Base-by-base conservation (phyloP, 1,140 invertebrate genomes). In the Lepidurus arcticus region DNA sequence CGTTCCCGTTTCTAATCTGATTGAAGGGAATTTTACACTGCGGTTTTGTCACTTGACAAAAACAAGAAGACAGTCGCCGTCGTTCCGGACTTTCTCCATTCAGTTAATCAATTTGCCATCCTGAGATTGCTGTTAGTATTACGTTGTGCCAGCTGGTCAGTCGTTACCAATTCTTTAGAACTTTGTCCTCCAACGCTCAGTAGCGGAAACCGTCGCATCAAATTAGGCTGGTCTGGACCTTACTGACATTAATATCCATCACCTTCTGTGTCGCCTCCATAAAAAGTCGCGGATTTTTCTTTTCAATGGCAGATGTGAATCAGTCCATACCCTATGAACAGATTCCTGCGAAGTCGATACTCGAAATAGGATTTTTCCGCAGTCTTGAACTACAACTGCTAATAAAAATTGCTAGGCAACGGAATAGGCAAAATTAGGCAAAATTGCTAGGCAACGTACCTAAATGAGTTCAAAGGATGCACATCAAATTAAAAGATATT, bases 191-290 rank as follows among this genome's bases (percentile, higher is more conserved):
- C 21, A 65, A 21, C 7, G 53, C 53, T 65, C 53, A 13, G 53
- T 21, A 16, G 21, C 16, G 53, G 21, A n/a, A 13, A 65, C 53
- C 8, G 53, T 65, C 53, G 21, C 53, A 65, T 65, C 53, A 65
- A 65, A 65, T 65, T 65, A 65, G 53, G 21, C 16, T 65, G 53
- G 53, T 65, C 7, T 21, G 21, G 13, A 21, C n/a, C 16, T 13
- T 65, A 65, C 53, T 21, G 53, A 65, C 53, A 21, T 65, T n/a
- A 65, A 65, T 65, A 65, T 13, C 53, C 53, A 7, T 65, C 53
- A 65, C 16, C 53, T 65, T 65, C 53, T 7, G 7, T 65, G 8
- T 65, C 53, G 13, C n/a, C 21, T 7, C 21, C 53, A 7, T 34
- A 34, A 34, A 34, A 4, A 65, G 16, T 21, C 53, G 1, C 7